These are phyloP conservation scores for Hydrochoerus hydrochaeris DNA, from an alignment of 2,113 vertebrate species.

Conservation along the genomic window DNA sequence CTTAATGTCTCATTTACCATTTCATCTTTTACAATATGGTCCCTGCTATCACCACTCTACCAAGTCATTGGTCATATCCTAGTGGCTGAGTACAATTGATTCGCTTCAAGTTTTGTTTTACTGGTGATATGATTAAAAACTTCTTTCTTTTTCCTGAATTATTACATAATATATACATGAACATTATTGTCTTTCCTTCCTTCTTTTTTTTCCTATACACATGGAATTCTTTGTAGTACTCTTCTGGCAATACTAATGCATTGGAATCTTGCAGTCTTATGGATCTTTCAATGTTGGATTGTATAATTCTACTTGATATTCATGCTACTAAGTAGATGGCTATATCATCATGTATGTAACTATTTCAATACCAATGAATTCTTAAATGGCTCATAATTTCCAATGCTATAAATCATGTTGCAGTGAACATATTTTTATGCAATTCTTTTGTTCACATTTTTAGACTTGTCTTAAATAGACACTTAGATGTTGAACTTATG, in stretches of 20 bases:
- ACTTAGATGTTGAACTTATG: conserved; percentile 21
- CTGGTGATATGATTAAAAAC: neutral
- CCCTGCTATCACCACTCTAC: neutral
- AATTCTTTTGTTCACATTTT: neutral
- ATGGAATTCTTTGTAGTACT: neutral
- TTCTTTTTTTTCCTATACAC: neutral
- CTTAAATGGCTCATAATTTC: conserved; percentile 29
- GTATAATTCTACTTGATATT: neutral
- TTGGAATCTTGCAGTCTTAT: neutral
- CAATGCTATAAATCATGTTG: neutral
- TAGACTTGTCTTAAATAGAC: conserved; percentile 41
- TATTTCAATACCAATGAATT: neutral
- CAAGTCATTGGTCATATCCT: neutral
- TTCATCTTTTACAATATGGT: neutral
- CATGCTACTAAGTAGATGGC: neutral
- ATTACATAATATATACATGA: neutral
- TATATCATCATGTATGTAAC: neutral
- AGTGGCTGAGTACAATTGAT: neutral
- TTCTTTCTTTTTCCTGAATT: neutral
- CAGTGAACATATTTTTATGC: neutral
- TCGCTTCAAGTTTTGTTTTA: neutral
- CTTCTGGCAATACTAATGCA: neutral
- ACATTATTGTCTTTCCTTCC: neutral
- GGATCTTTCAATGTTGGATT: neutral
- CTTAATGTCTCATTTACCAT: neutral